Conservation (phyloP, 2,888 invertebrate genomes). For the Siphlonurus alternatus region DNA sequence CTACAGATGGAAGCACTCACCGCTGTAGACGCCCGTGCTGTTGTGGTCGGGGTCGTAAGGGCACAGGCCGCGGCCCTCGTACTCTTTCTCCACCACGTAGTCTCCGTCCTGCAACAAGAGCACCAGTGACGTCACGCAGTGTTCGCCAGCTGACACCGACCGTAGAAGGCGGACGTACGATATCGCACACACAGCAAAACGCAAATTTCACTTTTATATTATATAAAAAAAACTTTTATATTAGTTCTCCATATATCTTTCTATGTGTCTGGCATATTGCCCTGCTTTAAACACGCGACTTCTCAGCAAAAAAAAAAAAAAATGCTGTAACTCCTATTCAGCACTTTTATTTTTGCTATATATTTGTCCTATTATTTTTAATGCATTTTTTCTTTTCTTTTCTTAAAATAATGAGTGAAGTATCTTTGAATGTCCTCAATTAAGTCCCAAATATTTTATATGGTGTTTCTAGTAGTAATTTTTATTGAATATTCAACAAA, state of each 20-base stretch:
- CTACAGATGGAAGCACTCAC: constrained; percentile 30
- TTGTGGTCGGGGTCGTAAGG: constrained; percentile 93
- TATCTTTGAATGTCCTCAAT: too few relatives aligned
- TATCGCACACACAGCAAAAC: not conserved
- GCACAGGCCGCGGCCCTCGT: constrained; percentile 71
- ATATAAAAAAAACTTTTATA: not conserved
- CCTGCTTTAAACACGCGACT: not conserved
- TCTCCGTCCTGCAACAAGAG: constrained; percentile 31
- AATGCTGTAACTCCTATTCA: not conserved
- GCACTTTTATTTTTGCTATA: not conserved
- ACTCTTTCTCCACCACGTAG: constrained; percentile 39
- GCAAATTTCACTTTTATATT: not conserved
- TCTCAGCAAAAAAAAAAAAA: not conserved
- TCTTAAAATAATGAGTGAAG: too few relatives aligned
- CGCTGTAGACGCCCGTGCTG: constrained; percentile 73
- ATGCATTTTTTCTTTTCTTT: too few relatives aligned
- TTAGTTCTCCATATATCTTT: not conserved
- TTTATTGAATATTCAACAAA: too few relatives aligned
- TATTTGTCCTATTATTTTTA: too few relatives aligned
- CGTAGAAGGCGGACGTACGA: not conserved
- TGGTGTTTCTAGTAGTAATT: too few relatives aligned
- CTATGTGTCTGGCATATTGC: not conserved
- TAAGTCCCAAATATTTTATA: too few relatives aligned
- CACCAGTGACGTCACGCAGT: too few relatives aligned
- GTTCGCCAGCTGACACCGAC: not conserved